Percentiles rank a stretch among this genome's conserved stretches.
These are phyloP conservation scores for Arge pagana DNA, from an alignment of 2,888 invertebrate species.

Conservation along the genomic window DNA sequence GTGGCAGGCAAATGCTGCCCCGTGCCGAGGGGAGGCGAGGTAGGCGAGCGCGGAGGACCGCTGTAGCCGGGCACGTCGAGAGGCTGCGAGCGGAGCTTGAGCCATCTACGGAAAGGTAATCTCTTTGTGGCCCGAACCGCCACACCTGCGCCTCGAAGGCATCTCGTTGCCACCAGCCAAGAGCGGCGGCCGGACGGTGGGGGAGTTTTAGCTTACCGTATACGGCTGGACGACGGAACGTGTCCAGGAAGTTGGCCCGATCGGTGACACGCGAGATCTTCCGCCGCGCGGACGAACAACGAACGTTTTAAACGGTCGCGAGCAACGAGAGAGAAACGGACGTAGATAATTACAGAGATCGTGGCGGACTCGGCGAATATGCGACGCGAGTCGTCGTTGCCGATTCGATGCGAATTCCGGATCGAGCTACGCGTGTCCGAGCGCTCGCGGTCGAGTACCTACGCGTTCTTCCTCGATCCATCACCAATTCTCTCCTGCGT, in stretches of 20 bases:
- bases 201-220: constrained; percentile 29
- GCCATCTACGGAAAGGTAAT: constrained; percentile 37
- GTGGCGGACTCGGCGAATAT: too few species aligned
- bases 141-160: constrained; percentile 41
- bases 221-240: constrained; percentile 41
- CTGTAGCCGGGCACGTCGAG: constrained; percentile 13
- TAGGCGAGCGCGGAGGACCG: too few species aligned
- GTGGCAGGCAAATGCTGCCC: constrained; percentile 30
- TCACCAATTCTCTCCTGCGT: too few species aligned
- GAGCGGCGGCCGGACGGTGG: constrained; percentile 24
- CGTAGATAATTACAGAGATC: too few species aligned
- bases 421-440: too few species aligned
- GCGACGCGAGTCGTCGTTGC: too few species aligned
- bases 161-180: constrained; percentile 24
- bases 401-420: too few species aligned
- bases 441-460: too few species aligned
- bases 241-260: constrained; percentile 40
- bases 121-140: constrained; percentile 43
- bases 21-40: neutral
- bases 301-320: too few species aligned
- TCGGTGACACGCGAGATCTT: constrained; percentile 25
- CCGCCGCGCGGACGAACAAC: too few species aligned
- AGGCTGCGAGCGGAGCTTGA: constrained; percentile 37
- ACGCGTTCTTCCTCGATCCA: too few species aligned
- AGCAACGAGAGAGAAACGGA: too few species aligned